Evolutionary conservation across 2,113 vertebrate species (phyloP).

Genomic region (Ciconia boyciana): DNA sequence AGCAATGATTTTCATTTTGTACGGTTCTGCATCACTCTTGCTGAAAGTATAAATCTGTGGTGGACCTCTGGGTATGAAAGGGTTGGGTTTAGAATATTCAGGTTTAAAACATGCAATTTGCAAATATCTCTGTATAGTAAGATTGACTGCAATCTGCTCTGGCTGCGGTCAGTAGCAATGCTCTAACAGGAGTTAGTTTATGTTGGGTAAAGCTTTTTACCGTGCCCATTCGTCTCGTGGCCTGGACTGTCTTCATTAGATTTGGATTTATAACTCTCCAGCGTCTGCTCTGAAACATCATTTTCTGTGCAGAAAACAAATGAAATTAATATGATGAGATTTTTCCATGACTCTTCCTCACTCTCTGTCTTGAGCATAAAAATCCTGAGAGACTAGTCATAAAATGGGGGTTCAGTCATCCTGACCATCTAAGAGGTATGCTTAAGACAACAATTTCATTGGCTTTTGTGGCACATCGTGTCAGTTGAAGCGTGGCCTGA

Average conservation of each 20-base stretch:
- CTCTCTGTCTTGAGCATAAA: neutral
- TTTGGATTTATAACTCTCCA: slow-evolving; percentile 87
- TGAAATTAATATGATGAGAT: neutral
- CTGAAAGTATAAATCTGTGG: neutral
- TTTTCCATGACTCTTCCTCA: neutral
- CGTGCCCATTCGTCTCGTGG: slow-evolving; percentile 66
- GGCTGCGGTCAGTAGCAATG: neutral
- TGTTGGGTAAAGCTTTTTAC: slow-evolving; percentile 55
- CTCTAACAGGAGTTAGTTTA: neutral
- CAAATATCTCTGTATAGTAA: neutral
- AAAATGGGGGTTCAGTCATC: neutral
- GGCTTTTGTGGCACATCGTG: neutral
- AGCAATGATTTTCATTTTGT: neutral
- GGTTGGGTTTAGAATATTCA: neutral
- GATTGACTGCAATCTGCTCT: neutral
- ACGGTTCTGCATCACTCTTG: neutral
- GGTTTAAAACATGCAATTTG: neutral
- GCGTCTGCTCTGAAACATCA: slow-evolving; percentile 81
- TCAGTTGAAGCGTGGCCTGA: neutral
- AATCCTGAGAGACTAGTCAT: neutral
- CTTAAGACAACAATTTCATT: neutral
- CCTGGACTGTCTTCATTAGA: slow-evolving; percentile 79
- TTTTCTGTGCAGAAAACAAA: slow-evolving; percentile 77
- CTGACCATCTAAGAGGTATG: neutral
- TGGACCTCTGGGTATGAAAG: neutral